A percentile compares a stretch with the other conserved stretches of the same genome.
Conservation (phyloP, 2,888 invertebrate species). For the Phaonia tiefii region DNA sequence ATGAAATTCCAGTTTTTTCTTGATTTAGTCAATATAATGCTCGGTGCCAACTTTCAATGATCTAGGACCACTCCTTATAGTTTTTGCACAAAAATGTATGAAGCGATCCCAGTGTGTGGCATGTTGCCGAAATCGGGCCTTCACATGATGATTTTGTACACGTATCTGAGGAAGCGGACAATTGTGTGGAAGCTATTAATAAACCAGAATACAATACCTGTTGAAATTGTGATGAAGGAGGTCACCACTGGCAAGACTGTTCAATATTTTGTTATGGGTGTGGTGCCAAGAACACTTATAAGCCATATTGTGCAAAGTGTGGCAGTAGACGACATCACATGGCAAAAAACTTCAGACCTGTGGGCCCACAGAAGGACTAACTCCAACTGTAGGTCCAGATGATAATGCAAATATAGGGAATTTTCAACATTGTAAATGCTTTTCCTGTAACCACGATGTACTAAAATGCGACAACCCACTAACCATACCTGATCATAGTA, state of each 20-base stretch:
- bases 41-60: too few species aligned
- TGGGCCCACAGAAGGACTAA: not conserved
- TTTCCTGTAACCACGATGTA: too few species aligned
- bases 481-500: too few species aligned
- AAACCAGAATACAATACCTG: slow-evolving; percentile 33
- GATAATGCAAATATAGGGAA: too few species aligned
- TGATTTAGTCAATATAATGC: too few species aligned
- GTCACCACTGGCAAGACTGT: slow-evolving; percentile 45
- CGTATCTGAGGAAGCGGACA: not conserved
- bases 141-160: not conserved
- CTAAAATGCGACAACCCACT: too few species aligned
- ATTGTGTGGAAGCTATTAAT: not conserved
- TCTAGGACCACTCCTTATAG: too few species aligned
- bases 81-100: too few species aligned
- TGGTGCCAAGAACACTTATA: slow-evolving; percentile 29
- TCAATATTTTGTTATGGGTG: slow-evolving; percentile 55
- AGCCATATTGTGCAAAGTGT: slow-evolving; percentile 4
- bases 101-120: too few species aligned
- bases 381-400: not conserved
- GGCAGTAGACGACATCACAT: not conserved
- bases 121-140: not conserved
- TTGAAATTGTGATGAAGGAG: slow-evolving; percentile 47
- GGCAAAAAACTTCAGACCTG: slow-evolving; percentile 1
- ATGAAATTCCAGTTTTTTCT: too few species aligned
- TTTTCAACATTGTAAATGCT: too few species aligned